Percentiles rank a stretch among this genome's conserved stretches.
Evolutionary conservation across 2,888 invertebrate genomes (phyloP).

Genomic region (Lasioglossum leucozonium): DNA sequence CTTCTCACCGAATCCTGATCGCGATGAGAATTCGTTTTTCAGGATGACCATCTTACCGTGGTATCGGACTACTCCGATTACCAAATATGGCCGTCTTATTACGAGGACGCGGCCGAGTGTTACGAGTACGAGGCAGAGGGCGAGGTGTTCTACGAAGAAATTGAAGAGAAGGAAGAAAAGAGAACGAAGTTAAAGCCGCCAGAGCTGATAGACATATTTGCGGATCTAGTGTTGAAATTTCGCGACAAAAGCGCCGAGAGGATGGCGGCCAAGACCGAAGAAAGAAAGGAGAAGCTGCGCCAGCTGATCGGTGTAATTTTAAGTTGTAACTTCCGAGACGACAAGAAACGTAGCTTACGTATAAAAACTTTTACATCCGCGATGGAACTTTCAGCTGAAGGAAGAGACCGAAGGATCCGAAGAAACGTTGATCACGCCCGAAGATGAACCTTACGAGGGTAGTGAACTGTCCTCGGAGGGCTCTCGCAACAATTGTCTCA

Average conservation of each 20-base stretch:
- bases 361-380: neutral
- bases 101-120: neutral
- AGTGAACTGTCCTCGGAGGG: constrained; percentile 56
- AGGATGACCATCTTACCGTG: constrained; percentile 26
- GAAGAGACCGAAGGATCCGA: constrained; percentile 41
- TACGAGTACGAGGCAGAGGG: constrained; percentile 38
- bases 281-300: constrained; percentile 49
- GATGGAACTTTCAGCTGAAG: constrained; percentile 21
- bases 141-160: constrained; percentile 31
- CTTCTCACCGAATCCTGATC: neutral
- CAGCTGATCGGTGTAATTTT: constrained; percentile 69
- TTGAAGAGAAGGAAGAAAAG: constrained; percentile 6
- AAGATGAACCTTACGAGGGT: constrained; percentile 25
- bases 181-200: constrained; percentile 6
- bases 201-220: constrained; percentile 35
- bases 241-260: constrained; percentile 34
- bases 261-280: constrained; percentile 30
- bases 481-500: constrained; percentile 66
- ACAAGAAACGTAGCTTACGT: neutral
- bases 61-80: constrained; percentile 27
- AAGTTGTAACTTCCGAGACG: neutral
- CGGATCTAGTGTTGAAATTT: constrained; percentile 10
- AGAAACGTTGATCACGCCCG: constrained; percentile 65
- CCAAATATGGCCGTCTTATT: constrained; percentile 19
- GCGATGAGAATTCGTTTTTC: neutral